Base-by-base conservation (phyloP, 2,888 invertebrate genomes). In the Diaperis boleti region DNA sequence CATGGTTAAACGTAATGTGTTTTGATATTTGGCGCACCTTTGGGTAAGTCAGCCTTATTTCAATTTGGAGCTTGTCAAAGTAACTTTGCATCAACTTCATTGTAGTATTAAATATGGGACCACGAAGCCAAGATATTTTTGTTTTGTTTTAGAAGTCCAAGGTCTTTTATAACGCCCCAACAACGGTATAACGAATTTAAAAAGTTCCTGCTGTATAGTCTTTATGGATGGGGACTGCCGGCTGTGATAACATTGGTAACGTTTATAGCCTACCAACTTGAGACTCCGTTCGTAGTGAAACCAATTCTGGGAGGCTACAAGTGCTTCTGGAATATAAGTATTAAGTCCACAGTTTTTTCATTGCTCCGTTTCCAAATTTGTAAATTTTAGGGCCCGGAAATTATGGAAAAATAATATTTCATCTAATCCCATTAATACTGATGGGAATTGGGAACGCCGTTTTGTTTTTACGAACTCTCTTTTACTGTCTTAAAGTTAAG, bases 161-260 rank as follows among this genome's bases (percentile, higher is more conserved):
- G 71, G 61, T 59, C 56, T 22, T 52, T 47, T 33, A 44, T 20
- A 42, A 44, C 44, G 11, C 15, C 26, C 2, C 81, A 84, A 69
- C 76, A 79, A 82, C 65, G 83, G 11, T 78, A 77, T 42, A 82
- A 83, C 0, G 85, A 86, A 64, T 74, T 82, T 17, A 86, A 84
- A 42, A 84, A 86, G 61, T 89, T 92, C 74, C 57, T 87, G 1
- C 82, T 83, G 74, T 92, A 92, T 76, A 89, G 88, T 0, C 29
- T 87, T 0, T 91, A 91, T 76, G 90, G 90, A 1, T 92, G 91
- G 91, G 87, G 88, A 1, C 71, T 87, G 3, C 85, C 92, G 0
- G 74, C 86, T 1, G 22, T 85, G 0, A 76, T 91, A 37, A 87
- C 89, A 0, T 67, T 82, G 6, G 75, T 84, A 5, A 86, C 87